Percentiles rank a stretch among this genome's conserved stretches.
Conservation (phyloP, 2,797 vertebrate species). For the Cyprinodon diabolis region DNA sequence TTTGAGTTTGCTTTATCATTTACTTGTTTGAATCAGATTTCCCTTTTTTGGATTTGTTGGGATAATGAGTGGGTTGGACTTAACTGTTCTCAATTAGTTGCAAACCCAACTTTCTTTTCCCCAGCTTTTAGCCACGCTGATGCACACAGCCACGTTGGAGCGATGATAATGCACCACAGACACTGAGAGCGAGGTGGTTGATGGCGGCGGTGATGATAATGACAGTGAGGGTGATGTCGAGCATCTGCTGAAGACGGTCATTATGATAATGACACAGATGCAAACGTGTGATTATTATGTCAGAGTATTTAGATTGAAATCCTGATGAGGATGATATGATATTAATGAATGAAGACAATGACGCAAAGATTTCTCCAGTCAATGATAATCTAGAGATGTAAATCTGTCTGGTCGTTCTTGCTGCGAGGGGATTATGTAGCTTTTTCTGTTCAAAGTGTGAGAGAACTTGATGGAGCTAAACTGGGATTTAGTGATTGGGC, state of each 20-base stretch:
- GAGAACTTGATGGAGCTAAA: slow-evolving; percentile 25
- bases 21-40: no score
- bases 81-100: no score
- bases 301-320: not conserved
- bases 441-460: slow-evolving; percentile 15
- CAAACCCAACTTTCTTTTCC: not conserved
- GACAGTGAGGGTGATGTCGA: not conserved
- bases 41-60: no score
- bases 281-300: not conserved
- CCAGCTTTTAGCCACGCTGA: not conserved
- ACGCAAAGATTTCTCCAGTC: not conserved
- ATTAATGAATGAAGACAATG: not conserved
- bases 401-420: slow-evolving; percentile 57
- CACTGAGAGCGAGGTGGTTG: not conserved
- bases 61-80: no score
- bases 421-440: slow-evolving; percentile 46
- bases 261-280: not conserved
- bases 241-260: not conserved
- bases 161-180: not conserved
- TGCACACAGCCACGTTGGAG: not conserved
- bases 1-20: no score
- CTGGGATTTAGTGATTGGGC: slow-evolving; percentile 51
- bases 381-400: slow-evolving; percentile 23
- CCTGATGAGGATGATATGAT: not conserved
- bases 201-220: not conserved